Evolutionary conservation across 2,888 invertebrate species (phyloP), one percentile per base, ranked within the genome.

Genomic region (Aporophyla lueneburgensis): DNA sequence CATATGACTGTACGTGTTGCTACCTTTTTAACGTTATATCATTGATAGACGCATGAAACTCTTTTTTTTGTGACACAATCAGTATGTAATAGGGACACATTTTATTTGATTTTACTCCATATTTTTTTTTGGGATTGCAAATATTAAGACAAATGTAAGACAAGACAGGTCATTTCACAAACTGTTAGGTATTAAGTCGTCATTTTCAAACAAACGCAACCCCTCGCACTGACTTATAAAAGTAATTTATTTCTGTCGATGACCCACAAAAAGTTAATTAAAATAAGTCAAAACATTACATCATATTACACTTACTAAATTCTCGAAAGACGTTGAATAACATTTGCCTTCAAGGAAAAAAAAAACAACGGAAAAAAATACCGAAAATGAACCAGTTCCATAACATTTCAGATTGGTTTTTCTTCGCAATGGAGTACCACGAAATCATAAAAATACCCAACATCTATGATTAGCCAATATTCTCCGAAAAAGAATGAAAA

Each of bases 301-400:
- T 43, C 19, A 51, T 0, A 65, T 65, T 68, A 43, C 56, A 14
- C 9, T 7, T 14, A 46, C 19, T 6, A 7, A 70, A 68, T 56
- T 66, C 46, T 53, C 5, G n/a, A 46, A 73, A 71, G 27, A 68
- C 43, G 21, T 53, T 46, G 27, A 4, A 10, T 2, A 62, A n/a
- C 14, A 53, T 63, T 86, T 70, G 56, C 10, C 63, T 67, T n/a
- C 5, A 0, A 68, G 61, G 56, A 74, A 75, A 72, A 75, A 74
- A 79, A 65, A 53, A 54, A 16, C n/a, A 61, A 1, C 27, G 65
- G 19, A 61, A 59, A 63, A 27, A 14, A 27, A 33, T 62, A 0
- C 12, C 16, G 5, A 53, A 27, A 59, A 54, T 21, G 4, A 9
- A 9, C 14, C 10, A 24, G 56, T 58, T 74, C 54, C 27, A 43